phyloP scores from a whole-genome alignment of 2,888 invertebrate species.

The Pachydiplax longipennis region DNA sequence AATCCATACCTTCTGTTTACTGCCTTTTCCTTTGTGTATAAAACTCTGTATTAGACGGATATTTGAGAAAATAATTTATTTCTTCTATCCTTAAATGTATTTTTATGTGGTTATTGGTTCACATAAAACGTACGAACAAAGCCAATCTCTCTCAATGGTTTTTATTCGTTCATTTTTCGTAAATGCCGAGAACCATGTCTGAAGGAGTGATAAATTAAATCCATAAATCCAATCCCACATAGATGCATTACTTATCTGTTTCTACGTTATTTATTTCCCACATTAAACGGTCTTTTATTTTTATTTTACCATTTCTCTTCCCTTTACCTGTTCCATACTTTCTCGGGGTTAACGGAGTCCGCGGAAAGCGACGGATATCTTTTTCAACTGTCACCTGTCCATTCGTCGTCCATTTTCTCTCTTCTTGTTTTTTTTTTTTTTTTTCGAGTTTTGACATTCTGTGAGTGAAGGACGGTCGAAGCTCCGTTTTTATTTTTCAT shows the following conservation, averaged over 20 bases:
- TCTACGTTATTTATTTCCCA: neutral
- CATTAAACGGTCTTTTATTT: neutral
- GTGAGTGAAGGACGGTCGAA: neutral
- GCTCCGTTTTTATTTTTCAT: neutral
- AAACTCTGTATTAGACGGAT: too few relatives aligned
- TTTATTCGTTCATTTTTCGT: too few relatives aligned
- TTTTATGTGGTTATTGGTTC: too few relatives aligned
- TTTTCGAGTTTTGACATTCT: neutral
- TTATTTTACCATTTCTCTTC: neutral
- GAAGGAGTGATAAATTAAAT: too few relatives aligned
- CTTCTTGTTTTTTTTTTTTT: neutral
- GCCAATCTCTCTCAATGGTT: too few relatives aligned
- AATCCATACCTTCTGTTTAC: too few relatives aligned
- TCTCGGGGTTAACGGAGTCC: neutral
- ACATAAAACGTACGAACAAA: too few relatives aligned
- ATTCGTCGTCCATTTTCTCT: neutral
- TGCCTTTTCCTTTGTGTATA: too few relatives aligned
- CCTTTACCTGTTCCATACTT: neutral
- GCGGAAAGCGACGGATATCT: neutral
- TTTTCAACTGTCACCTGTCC: neutral
- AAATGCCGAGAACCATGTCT: too few relatives aligned
- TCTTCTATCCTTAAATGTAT: too few relatives aligned
- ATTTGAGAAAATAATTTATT: too few relatives aligned
- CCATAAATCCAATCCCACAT: too few relatives aligned
- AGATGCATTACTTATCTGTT: neutral